Evolutionary conservation across 2,888 invertebrate species (phyloP).

Genomic region (Metopia argyrocephala): DNA sequence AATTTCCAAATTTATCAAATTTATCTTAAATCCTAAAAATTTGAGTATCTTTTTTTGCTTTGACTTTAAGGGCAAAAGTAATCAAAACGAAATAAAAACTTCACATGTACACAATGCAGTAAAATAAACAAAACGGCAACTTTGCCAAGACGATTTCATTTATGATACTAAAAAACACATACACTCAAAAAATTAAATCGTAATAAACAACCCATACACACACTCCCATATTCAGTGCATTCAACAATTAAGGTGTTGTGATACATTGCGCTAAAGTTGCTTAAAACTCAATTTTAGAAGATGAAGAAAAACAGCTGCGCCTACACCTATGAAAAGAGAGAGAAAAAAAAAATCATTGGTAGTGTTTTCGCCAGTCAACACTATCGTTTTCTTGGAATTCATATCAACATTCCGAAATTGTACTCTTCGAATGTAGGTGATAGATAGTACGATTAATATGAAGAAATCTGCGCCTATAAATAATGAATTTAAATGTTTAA

Average conservation of each 20-base stretch:
- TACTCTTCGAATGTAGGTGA: constrained; percentile 39
- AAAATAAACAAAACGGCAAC: too few species aligned
- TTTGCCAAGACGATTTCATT: too few species aligned
- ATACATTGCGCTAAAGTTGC: background rate
- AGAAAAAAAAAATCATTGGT: constrained; percentile 10
- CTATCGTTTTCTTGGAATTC: constrained; percentile 45
- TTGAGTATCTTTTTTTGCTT: too few species aligned
- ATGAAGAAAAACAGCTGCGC: constrained; percentile 4
- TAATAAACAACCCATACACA: constrained; percentile 13
- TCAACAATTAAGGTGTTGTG: background rate
- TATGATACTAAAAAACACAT: constrained; percentile 12
- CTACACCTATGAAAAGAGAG: background rate
- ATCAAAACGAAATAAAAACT: too few species aligned
- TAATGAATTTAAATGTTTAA: constrained; percentile 35
- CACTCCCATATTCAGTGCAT: background rate
- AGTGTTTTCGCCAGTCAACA: background rate
- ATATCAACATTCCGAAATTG: constrained; percentile 29
- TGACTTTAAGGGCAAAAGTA: too few species aligned
- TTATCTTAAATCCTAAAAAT: too few species aligned
- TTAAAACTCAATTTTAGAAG: background rate
- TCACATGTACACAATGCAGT: too few species aligned
- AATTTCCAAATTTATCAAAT: too few species aligned
- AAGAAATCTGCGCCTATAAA: constrained; percentile 37
- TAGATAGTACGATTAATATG: constrained; percentile 17
- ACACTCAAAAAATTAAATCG: constrained; percentile 26